Percentiles rank a stretch among this genome's conserved stretches.
These are phyloP conservation scores for Parnassius mnemosyne DNA, from an alignment of 2,888 invertebrate species.

Conservation along the genomic window DNA sequence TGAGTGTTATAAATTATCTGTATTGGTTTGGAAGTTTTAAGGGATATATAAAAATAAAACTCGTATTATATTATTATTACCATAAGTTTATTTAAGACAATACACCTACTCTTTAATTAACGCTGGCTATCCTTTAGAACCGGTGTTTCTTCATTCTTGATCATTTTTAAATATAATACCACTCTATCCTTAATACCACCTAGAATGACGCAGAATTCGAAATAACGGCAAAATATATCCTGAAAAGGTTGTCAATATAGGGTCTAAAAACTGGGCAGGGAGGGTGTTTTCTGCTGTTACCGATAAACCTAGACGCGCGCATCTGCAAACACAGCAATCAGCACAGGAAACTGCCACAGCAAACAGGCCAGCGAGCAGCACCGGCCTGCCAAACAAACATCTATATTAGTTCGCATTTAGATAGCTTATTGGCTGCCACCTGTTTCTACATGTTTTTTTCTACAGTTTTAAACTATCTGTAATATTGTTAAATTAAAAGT, in stretches of 20 bases:
- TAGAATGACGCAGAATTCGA: slow-evolving; percentile 13
- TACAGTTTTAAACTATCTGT: background rate
- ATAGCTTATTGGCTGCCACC: slow-evolving; percentile 11
- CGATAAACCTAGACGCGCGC: slow-evolving; percentile 64
- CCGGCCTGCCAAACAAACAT: slow-evolving; percentile 80
- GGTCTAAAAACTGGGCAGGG: slow-evolving; percentile 48
- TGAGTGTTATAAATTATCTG: too few species aligned
- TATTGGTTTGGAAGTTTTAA: too few species aligned
- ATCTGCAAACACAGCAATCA: slow-evolving; percentile 77
- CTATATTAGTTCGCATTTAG: slow-evolving; percentile 59
- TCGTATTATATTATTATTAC: slow-evolving; percentile 1
- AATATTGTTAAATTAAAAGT: background rate
- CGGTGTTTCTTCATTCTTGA: slow-evolving; percentile 27
- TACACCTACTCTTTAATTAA: slow-evolving; percentile 11
- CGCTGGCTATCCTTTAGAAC: slow-evolving; percentile 12
- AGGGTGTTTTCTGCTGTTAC: slow-evolving; percentile 46
- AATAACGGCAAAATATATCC: slow-evolving; percentile 24
- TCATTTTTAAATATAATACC: slow-evolving; percentile 27
- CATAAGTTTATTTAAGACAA: slow-evolving; percentile 23
- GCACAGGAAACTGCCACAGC: slow-evolving; percentile 78
- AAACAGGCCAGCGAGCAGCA: slow-evolving; percentile 79
- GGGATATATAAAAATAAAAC: slow-evolving; percentile 10
- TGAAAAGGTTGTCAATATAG: slow-evolving; percentile 33
- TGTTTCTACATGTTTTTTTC: background rate
- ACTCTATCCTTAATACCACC: slow-evolving; percentile 21